Evolutionary conservation across 2,888 invertebrate genomes (phyloP), one percentile per base, ranked within the genome.

Genomic region (Anaspis maculata): DNA sequence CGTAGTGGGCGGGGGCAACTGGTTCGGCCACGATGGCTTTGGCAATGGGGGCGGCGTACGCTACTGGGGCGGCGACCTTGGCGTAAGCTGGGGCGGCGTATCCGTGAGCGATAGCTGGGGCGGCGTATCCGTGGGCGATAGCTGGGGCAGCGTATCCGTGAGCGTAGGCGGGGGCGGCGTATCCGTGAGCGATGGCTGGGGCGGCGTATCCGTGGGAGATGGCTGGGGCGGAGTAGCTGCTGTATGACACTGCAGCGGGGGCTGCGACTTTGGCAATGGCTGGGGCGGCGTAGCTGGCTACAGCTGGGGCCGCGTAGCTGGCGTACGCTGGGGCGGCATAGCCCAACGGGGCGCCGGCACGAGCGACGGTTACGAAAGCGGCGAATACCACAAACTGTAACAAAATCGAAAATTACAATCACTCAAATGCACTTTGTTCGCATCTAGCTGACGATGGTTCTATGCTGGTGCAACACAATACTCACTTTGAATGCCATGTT

Each of bases 1-100:
- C 66, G 45, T 71, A 71, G 36, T 66, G 64, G 15, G 64, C 66
- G 35, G 69, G 69, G 1, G 65, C 67, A 7, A 62, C 50, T 4
- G 41, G 44, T 51, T 60, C 59, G 33, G 59, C 62, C 31, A 68
- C 63, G 15, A 67, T 62, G 33, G 67, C 58, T 22, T 68, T 66
- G 24, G 66, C 42, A 10, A 30, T 24, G 5, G 28, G 38, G 24
- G 38, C 34, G 25, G 34, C 35, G 32, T 31, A 35, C 7, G 30
- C 35, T 7, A 39, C 35, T 37, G 67, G 69, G 4, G 64, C 64
- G 21, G 66, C 47, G 28, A 43, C 40, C 15, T 27, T 27, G 12
- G 29, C 29, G 22, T 11, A 16, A 14, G 57, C 61, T 30, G 66
- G 66, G 2, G 61, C 62, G 11, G 62, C 40, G 28, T 37, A n/a